Conservation (phyloP, 2,113 vertebrate genomes). For the Desmodus rotundus region DNA sequence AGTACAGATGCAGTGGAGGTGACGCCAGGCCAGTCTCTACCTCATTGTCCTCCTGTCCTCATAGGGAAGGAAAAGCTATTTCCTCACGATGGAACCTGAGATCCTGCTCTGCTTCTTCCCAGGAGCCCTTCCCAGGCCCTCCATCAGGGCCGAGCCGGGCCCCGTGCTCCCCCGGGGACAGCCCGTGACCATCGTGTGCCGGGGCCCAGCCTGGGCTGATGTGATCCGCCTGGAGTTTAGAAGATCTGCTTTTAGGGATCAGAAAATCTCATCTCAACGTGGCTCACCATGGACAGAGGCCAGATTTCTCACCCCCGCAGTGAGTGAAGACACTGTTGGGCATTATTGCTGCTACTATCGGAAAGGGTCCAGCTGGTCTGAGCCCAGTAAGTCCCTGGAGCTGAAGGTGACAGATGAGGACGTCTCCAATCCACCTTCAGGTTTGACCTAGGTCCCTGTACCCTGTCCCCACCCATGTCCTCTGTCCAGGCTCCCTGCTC, state of each 20-base stretch:
- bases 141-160: not conserved
- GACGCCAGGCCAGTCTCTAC: too few species aligned
- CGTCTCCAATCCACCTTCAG: not conserved
- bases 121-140: not conserved
- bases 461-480: not conserved
- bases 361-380: not conserved
- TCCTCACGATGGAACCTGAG: not conserved
- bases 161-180: not conserved
- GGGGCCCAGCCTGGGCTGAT: too few species aligned
- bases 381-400: fast-evolving
- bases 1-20: too few species aligned
- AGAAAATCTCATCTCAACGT: fast-evolving
- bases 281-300: fast-evolving
- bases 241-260: fast-evolving
- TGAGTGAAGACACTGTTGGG: fast-evolving
- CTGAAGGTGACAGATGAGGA: not conserved
- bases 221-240: not conserved
- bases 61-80: not conserved
- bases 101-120: not conserved
- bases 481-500: not conserved
- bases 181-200: not conserved
- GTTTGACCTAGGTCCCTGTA: not conserved
- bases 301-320: fast-evolving
- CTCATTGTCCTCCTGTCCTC: not conserved
- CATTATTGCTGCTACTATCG: fast-evolving